Percentiles rank a stretch among this genome's conserved stretches.
Conservation (phyloP, 2,888 invertebrate genomes). For the Folsomia candida region DNA sequence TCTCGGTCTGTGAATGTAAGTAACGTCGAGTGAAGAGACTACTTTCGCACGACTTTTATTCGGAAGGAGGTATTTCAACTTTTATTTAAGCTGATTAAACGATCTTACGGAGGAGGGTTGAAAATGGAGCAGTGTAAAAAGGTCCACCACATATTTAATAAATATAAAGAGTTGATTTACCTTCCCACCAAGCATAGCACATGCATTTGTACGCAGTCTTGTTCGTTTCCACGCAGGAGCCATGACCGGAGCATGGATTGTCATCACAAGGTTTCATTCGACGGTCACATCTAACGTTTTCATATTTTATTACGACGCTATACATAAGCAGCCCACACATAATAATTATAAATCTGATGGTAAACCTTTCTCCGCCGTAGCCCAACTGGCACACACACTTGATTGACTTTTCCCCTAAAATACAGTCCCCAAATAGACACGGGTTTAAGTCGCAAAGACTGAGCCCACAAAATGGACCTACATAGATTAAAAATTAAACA, state of each 20-base stretch:
- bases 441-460: conserved; percentile 72
- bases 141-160: neutral
- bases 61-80: too few relatives aligned
- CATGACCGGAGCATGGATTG: conserved; percentile 72
- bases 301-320: conserved; percentile 64
- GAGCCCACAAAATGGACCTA: conserved; percentile 68
- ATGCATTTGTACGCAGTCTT: conserved; percentile 64
- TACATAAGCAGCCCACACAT: too few relatives aligned
- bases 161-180: too few relatives aligned
- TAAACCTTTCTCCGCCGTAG: conserved; percentile 40
- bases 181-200: conserved; percentile 74
- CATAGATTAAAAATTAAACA: too few relatives aligned
- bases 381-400: conserved; percentile 41
- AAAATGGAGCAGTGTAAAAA: too few relatives aligned
- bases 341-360: too few relatives aligned
- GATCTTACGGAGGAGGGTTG: too few relatives aligned
- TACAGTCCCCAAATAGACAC: conserved; percentile 67
- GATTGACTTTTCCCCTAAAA: conserved; percentile 53
- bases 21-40: too few relatives aligned
- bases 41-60: neutral
- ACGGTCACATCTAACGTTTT: conserved; percentile 65
- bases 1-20: too few relatives aligned
- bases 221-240: conserved; percentile 68
- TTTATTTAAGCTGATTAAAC: too few relatives aligned
- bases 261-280: conserved; percentile 69